These are phyloP conservation scores for Camelus bactrianus DNA, from an alignment of 2,113 vertebrate genomes.

Conservation along the genomic window DNA sequence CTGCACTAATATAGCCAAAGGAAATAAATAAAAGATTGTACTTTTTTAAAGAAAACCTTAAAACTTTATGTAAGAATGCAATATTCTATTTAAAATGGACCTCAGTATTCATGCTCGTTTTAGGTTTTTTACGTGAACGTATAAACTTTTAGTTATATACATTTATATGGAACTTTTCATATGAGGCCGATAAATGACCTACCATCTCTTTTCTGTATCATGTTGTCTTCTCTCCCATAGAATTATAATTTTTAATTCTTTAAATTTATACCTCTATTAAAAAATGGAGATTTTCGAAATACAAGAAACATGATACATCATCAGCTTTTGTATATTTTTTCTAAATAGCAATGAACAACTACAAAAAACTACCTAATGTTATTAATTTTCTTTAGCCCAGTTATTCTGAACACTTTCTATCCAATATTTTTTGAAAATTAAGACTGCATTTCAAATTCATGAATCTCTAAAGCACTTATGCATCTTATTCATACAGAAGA, in stretches of 20 bases:
- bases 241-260: not conserved
- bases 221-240: not conserved
- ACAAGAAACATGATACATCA: not conserved
- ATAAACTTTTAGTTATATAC: not conserved
- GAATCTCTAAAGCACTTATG: not conserved
- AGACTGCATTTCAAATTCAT: not conserved
- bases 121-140: not conserved
- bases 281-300: not conserved
- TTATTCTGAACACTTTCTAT: not conserved
- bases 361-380: not conserved
- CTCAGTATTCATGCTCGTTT: not conserved
- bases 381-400: not conserved
- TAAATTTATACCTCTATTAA: not conserved
- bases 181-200: not conserved
- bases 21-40: not conserved
- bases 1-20: not conserved
- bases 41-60: not conserved
- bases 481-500: not conserved
- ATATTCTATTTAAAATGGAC: slow-evolving; percentile 13
- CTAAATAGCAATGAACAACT: not conserved
- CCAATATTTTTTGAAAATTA: not conserved
- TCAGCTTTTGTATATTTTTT: not conserved
- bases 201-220: not conserved
- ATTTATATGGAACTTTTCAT: not conserved
- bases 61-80: not conserved